These are phyloP conservation scores for Trichonephila clavipes DNA, from an alignment of 1,140 invertebrate species.

Conservation along the genomic window DNA sequence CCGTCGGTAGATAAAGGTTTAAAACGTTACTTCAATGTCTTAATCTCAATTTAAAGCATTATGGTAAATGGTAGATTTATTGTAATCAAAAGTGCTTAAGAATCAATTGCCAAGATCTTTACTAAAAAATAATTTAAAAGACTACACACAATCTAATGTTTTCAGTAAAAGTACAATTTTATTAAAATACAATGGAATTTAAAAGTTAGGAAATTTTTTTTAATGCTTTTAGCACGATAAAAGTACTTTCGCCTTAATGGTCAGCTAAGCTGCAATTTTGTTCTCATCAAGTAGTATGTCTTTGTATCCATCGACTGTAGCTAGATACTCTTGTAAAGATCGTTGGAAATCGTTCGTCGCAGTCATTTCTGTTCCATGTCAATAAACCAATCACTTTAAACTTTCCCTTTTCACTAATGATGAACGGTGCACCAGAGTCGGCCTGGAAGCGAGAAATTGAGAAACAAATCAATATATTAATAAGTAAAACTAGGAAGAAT, in stretches of 20 bases:
- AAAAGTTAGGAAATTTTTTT: not conserved
- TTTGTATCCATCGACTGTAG: slow-evolving; percentile 47
- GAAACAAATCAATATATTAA: too few relatives aligned
- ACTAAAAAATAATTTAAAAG: too few relatives aligned
- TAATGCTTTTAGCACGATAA: too few relatives aligned
- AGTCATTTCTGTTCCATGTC: slow-evolving; percentile 67
- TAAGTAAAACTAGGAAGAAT: too few relatives aligned
- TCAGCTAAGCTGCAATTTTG: not conserved
- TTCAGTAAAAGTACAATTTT: not conserved
- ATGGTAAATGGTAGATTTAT: too few relatives aligned
- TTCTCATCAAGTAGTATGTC: not conserved
- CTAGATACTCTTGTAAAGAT: slow-evolving; percentile 42
- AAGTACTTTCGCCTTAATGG: not conserved
- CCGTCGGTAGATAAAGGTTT: too few relatives aligned
- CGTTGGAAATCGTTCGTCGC: slow-evolving; percentile 41
- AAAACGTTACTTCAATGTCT: too few relatives aligned
- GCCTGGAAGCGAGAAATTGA: slow-evolving; percentile 17
- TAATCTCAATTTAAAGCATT: too few relatives aligned
- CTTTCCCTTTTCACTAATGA: not conserved
- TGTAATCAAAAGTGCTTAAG: too few relatives aligned
- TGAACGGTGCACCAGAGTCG: slow-evolving; percentile 60
- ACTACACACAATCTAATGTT: too few relatives aligned
- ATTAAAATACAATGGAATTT: not conserved
- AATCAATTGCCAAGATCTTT: too few relatives aligned
- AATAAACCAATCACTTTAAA: slow-evolving; percentile 54